Base-by-base conservation (phyloP, 2,797 vertebrate genomes). In the Fringilla coelebs region DNA sequence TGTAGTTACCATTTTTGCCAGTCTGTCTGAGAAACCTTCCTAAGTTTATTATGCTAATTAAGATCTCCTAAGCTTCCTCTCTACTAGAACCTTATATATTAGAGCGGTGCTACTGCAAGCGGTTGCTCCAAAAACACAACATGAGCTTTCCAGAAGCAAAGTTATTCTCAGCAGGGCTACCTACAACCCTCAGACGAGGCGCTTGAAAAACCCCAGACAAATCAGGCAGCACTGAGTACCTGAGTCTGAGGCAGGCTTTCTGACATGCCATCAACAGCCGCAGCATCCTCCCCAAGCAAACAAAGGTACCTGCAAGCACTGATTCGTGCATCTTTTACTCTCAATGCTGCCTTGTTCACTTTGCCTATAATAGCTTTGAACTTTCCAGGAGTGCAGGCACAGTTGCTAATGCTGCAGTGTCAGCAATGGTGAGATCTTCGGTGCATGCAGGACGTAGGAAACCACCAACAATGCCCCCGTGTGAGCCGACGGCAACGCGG, bases 401-500 rank as follows among this genome's bases (percentile, higher is more conserved):
- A 36, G 41, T 1, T 36, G 36, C 32, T 34, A 38, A 61, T 0
- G 1, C 11, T 54, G 74, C 84, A 61, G 62, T 0, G 11, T 31
- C 71, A 75, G 66, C 61, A 87, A 2, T 0, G 5, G 13, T 5
- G 78, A 54, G 31, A 63, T 18, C 36, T 41, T 66, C 28, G 25
- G 28, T 2, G 28, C 72, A 26, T 18, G 32, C 19, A 55, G 46
- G 12, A 51, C 41, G 13, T 0, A 7, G 29, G 55, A 79, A 85
- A 48, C 11, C 29, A 63, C 52, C n/a, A 40, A 3, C 22, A 10
- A 5, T 3, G 29, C 55, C 25, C 63, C 51, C 31, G 7, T 5
- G 38, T 0, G 0, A 90, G 49, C 45, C 1, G 2, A 40, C 8
- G 46, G 71, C 61, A 22, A 13, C 2, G 34, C 11, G 4, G 31